Evolutionary conservation across 2,113 vertebrate genomes (phyloP).

Genomic region (Podarcis raffonei): DNA sequence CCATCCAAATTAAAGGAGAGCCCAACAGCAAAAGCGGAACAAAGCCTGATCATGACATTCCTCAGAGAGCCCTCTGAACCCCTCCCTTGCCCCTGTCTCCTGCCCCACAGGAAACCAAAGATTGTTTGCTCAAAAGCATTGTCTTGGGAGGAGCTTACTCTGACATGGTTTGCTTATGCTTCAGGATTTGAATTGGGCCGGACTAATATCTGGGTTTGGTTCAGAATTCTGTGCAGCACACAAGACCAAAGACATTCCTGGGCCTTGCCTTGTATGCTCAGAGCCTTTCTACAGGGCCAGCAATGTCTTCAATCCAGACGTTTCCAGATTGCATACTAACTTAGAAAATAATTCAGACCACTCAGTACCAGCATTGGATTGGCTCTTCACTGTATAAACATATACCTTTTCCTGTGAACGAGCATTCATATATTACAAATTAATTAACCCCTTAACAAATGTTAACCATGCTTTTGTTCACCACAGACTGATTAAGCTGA

Average conservation of each 20-base stretch:
- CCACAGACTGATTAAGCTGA: neutral
- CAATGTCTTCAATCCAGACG: neutral
- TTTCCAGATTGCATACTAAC: slow-evolving; percentile 57
- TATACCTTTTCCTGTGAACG: neutral
- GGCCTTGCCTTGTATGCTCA: neutral
- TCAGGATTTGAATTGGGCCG: no score
- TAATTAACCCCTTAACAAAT: neutral
- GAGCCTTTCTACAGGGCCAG: neutral
- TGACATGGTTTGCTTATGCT: neutral
- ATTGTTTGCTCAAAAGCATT: no score
- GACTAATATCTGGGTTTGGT: neutral
- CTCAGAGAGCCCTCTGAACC: neutral
- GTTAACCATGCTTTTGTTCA: slow-evolving; percentile 1
- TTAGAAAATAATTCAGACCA: slow-evolving; percentile 63
- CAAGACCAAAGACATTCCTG: neutral
- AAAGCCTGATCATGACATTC: neutral
- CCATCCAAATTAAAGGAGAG: neutral
- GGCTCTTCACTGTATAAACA: slow-evolving; percentile 48
- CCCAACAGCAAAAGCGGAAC: neutral
- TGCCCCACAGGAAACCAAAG: neutral
- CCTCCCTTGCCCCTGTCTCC: neutral
- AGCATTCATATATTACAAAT: neutral
- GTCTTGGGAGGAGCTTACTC: no score
- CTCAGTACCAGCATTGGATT: slow-evolving; percentile 60
- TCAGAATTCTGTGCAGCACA: neutral